phyloP scores from a whole-genome alignment of 2,888 invertebrate species.

The Agonopterix arenella region DNA sequence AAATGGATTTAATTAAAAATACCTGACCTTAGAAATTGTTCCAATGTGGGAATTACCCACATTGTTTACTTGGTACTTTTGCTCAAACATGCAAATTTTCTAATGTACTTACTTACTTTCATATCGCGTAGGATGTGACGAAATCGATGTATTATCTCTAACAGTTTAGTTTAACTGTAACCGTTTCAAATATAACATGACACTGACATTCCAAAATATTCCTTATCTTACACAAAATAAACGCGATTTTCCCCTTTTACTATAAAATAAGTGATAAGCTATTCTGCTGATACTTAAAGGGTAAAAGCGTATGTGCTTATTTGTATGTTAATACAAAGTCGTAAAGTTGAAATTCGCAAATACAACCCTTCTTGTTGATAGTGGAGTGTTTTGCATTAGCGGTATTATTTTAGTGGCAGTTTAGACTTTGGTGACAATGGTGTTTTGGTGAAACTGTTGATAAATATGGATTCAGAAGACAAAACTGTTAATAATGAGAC shows the following conservation, averaged over 20 bases:
- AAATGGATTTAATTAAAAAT: too few species aligned
- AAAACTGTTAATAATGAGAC: constrained; percentile 6
- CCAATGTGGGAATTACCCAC: too few species aligned
- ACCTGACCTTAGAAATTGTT: too few species aligned
- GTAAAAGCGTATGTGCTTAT: constrained; percentile 26
- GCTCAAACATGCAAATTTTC: too few species aligned
- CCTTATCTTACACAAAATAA: constrained; percentile 19
- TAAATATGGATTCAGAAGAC: constrained; percentile 9
- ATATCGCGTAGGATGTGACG: constrained; percentile 47
- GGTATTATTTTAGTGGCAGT: constrained; percentile 21
- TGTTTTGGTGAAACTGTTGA: constrained; percentile 10
- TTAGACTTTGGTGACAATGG: constrained; percentile 2
- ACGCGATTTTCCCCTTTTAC: constrained; percentile 20
- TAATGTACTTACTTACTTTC: too few species aligned
- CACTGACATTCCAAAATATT: constrained; percentile 16
- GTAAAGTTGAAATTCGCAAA: constrained; percentile 41
- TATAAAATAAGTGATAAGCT: constrained; percentile 7
- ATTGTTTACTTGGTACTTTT: too few species aligned
- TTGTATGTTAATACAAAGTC: constrained; percentile 24
- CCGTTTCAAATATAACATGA: constrained; percentile 15
- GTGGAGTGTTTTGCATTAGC: constrained; percentile 22
- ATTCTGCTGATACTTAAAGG: constrained; percentile 13
- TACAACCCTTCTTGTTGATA: constrained; percentile 5
- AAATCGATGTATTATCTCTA: constrained; percentile 39
- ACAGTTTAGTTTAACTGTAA: constrained; percentile 24